phyloP scores from a whole-genome alignment of 2,113 vertebrate species.

The Proterorhinus semilunaris region DNA sequence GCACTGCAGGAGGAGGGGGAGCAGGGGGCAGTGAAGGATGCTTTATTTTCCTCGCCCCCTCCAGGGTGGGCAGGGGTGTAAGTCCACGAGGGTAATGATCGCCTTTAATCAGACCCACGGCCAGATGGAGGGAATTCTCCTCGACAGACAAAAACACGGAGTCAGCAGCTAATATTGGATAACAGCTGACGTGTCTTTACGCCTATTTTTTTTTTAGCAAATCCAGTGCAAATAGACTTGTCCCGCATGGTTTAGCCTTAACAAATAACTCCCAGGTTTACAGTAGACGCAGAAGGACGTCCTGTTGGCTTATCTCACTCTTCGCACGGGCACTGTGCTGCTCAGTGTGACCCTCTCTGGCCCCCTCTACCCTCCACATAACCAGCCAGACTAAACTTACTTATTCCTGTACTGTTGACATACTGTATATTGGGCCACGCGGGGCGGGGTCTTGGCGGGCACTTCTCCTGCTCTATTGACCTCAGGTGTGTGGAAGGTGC shows the following conservation, averaged over 20 bases:
- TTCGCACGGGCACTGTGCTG: constrained; percentile 49
- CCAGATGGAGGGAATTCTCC: constrained; percentile 70
- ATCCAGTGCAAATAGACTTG: constrained; percentile 33
- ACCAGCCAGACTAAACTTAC: constrained; percentile 61
- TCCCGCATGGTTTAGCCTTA: constrained; percentile 28
- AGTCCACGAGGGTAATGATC: constrained; percentile 73
- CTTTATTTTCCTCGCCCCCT: constrained; percentile 73
- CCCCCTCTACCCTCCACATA: constrained; percentile 57
- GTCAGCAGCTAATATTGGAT: constrained; percentile 55
- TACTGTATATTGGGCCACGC: constrained; percentile 34
- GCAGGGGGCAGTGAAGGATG: constrained; percentile 77
- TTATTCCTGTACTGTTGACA: constrained; percentile 58
- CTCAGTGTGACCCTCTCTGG: constrained; percentile 48
- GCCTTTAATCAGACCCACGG: constrained; percentile 76
- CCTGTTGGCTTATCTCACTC: constrained; percentile 50
- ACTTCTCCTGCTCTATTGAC: constrained; percentile 34
- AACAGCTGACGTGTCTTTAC: constrained; percentile 45
- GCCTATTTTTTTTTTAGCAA: constrained; percentile 41
- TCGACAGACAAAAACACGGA: constrained; percentile 56
- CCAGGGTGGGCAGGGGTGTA: constrained; percentile 63
- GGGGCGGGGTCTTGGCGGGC: constrained; percentile 54
- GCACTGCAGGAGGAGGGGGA: constrained; percentile 61
- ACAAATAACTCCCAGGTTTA: constrained; percentile 37
- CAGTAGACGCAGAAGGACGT: constrained; percentile 27
- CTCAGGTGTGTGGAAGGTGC: constrained; percentile 61